Evolutionary conservation across 2,797 vertebrate species (phyloP), one percentile per base, ranked within the genome.

Genomic region (Passerculus sandwichensis): DNA sequence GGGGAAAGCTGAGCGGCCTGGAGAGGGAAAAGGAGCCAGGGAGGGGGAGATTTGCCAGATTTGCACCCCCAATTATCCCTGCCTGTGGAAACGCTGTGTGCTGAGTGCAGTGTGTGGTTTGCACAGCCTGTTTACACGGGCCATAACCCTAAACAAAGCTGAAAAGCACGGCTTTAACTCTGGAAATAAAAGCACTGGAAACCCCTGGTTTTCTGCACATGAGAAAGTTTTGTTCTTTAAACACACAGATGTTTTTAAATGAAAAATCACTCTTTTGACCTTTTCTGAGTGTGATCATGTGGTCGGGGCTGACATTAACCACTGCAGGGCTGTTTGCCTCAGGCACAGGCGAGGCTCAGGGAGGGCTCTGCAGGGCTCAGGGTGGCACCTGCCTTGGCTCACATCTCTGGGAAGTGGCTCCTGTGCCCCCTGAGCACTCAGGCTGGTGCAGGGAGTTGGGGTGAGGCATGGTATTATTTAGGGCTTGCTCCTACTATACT

Each of bases 141-240:
- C 50, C 86, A 26, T 92, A 89, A 38, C 93, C 92, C 88, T 70
- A 64, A 79, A 89, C 82, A 92, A 67, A 86, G 74, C 77, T 36
- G 64, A 42, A 74, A 91, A 94, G 85, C 91, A 76, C 3, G n/a
- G 67, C 88, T 92, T 93, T 78, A 62, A 77, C 91, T 89, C 69
- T 66, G 89, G 93, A 96, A 94, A 84, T 59, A 61, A 89, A 89
- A 92, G 74, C 5, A 7, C 88, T 96, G 88, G 90, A 96, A 97
- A 96, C 86, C 92, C 88, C 85, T 95, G 75, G 20, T 95, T 97
- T 97, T 95, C 91, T 93, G 81, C 96, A 97, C 95, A 97, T 97
- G 96, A 97, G 97, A 97, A 97, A 97, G 91, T 96, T 94, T 95
- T 98, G 96, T 97, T 97, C 95, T 97, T 97, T 97, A 91, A 97